Evolutionary conservation across 2,113 vertebrate genomes (phyloP).

Genomic region (Aldabrachelys gigantea): DNA sequence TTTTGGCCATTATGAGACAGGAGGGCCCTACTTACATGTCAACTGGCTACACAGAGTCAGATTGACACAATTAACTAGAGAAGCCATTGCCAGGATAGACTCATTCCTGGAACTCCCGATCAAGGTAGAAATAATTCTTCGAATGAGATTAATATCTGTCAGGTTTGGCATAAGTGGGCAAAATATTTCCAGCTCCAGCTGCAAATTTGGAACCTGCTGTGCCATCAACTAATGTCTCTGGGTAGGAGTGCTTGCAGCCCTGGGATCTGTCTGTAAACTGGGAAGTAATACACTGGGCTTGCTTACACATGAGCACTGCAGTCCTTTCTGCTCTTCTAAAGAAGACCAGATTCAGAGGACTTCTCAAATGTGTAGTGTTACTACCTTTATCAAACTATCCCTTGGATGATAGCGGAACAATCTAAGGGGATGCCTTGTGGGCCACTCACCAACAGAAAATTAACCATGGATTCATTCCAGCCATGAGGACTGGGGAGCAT

Average conservation of each 20-base stretch:
- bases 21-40: constrained; percentile 37
- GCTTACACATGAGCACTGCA: neutral
- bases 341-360: neutral
- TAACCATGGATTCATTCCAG: neutral
- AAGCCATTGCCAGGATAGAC: neutral
- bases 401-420: neutral
- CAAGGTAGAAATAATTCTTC: constrained; percentile 49
- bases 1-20: constrained; percentile 48
- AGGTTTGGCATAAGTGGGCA: constrained; percentile 21
- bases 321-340: neutral
- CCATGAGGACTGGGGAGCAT: neutral
- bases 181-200: constrained; percentile 22
- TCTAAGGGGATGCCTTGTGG: neutral
- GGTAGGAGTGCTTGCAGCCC: neutral
- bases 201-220: neutral
- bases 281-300: neutral
- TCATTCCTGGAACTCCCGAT: constrained; percentile 44
- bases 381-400: neutral
- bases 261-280: neutral
- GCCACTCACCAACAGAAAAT: fast-evolving
- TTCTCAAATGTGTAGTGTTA: neutral
- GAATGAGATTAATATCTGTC: constrained; percentile 53
- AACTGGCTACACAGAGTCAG: constrained; percentile 24
- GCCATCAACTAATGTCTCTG: fast-evolving
- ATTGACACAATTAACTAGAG: constrained; percentile 21